Evolutionary conservation across 2,797 vertebrate species (phyloP), one percentile per base, ranked within the genome.

Genomic region (Miichthys miiuy): DNA sequence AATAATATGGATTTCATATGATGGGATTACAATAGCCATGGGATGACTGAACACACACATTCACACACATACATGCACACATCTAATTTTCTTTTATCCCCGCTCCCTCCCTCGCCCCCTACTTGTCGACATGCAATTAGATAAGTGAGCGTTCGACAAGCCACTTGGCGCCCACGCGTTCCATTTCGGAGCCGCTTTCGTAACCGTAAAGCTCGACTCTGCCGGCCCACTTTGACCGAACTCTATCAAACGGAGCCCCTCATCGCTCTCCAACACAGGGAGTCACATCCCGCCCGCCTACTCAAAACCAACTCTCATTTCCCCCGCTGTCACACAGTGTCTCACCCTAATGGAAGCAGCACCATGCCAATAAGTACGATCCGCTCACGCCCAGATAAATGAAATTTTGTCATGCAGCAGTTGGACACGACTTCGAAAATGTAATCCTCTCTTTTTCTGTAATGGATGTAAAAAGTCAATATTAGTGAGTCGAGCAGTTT

Each of bases 121-220:
- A 78, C 84, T 87, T 78, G 74, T 84, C 67, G 58, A 80, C 83
- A 68, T 79, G 85, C 88, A 92, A 93, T 91, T 91, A 93, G 90
- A 90, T 81, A 80, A 91, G 89, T 17, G 67, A 67, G 83, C 78
- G 73, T 84, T 92, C 20, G 50, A 86, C 50, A 57, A 91, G 87
- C 76, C 83, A 88, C 92, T 93, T 67, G 87, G 80, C 91, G 65
- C 93, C 92, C 91, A 92, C 92, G 63, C 58, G 61, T 86, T 90
- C 89, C 93, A 93, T 93, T 93, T 91, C 78, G 73, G 82, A 69
- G 81, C 74, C 9, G 83, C 80, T 92, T 85, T 91, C 86, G 84
- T 85, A 88, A 91, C 82, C 20, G 69, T 51, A 17, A 66, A 76
- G 78, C 81, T 85, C 74, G 80, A 80, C 66, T 90, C 72, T 12